Conservation (phyloP, 2,888 invertebrate species). For the Ramazzottius varieornatus region DNA sequence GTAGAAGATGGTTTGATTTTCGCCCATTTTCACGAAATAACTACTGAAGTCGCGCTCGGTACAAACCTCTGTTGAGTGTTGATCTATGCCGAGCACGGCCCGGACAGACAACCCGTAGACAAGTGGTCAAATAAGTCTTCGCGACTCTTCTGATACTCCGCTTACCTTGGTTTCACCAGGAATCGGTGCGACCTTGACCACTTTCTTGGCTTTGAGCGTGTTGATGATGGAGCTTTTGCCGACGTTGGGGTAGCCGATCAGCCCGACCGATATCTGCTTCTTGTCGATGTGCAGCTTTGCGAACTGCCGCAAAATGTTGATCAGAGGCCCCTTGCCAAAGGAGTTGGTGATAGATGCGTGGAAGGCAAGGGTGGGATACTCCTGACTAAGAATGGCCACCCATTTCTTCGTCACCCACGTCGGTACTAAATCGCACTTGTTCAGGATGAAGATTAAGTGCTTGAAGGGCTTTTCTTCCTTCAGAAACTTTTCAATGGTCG, state of each 20-base stretch:
- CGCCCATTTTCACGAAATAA: no score
- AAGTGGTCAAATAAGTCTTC: no score
- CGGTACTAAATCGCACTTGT: constrained; percentile 67
- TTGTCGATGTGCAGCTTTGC: constrained; percentile 78
- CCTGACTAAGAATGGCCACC: constrained; percentile 72
- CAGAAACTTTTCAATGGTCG: constrained; percentile 68
- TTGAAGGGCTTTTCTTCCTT: constrained; percentile 85
- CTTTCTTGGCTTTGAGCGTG: constrained; percentile 75
- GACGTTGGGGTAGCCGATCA: constrained; percentile 95
- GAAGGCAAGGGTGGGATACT: constrained; percentile 91
- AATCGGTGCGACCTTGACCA: constrained; percentile 91
- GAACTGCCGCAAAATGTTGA: constrained; percentile 80
- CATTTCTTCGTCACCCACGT: constrained; percentile 94
- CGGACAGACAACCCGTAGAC: no score
- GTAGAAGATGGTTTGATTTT: no score
- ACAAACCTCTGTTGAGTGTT: no score
- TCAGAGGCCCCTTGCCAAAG: constrained; percentile 87
- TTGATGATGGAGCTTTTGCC: constrained; percentile 97
- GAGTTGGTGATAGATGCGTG: constrained; percentile 95
- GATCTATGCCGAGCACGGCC: no score
- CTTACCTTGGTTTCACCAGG: constrained; percentile 45
- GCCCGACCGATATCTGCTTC: constrained; percentile 92
- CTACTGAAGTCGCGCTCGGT: no score
- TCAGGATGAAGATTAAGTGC: constrained; percentile 80
- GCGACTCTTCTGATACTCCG: no score